phyloP scores from a whole-genome alignment of 2,113 vertebrate species.

The Tachysurus vachellii region DNA sequence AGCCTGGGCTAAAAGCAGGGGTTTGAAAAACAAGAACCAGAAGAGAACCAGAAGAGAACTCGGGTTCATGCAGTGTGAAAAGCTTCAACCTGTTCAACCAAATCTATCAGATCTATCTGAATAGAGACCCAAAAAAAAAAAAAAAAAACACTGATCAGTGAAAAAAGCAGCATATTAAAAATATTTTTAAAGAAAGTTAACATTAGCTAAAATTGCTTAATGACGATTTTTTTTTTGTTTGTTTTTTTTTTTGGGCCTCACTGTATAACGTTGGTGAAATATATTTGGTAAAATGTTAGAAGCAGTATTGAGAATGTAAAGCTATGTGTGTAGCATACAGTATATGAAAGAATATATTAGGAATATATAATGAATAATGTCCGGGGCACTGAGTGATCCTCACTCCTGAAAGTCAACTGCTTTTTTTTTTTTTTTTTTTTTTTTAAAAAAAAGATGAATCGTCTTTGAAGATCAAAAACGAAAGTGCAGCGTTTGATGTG shows the following conservation, averaged over 20 bases:
- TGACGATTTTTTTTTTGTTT: neutral
- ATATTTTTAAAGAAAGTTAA: too few relatives aligned
- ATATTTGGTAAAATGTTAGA: slow-evolving; percentile 30
- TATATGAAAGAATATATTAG: neutral
- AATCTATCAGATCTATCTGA: neutral
- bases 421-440: neutral
- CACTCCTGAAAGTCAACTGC: neutral
- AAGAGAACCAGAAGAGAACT: too few relatives aligned
- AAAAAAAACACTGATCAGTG: neutral
- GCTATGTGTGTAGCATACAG: neutral
- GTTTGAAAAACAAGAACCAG: too few relatives aligned
- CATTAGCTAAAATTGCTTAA: neutral
- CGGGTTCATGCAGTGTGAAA: too few relatives aligned
- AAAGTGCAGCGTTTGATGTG: slow-evolving; percentile 31
- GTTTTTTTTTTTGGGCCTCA: neutral
- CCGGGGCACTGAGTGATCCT: neutral
- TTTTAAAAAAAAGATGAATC: neutral
- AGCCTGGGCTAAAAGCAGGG: too few relatives aligned
- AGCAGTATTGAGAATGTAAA: slow-evolving; percentile 13
- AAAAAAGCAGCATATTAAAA: neutral
- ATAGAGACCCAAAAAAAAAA: neutral
- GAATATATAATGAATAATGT: neutral
- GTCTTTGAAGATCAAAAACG: slow-evolving; percentile 34
- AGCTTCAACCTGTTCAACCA: neutral
- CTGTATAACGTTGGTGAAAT: slow-evolving; percentile 43